Evolutionary conservation across 2,888 invertebrate species (phyloP), one percentile per base, ranked within the genome.

Genomic region (Aporophyla lueneburgensis): DNA sequence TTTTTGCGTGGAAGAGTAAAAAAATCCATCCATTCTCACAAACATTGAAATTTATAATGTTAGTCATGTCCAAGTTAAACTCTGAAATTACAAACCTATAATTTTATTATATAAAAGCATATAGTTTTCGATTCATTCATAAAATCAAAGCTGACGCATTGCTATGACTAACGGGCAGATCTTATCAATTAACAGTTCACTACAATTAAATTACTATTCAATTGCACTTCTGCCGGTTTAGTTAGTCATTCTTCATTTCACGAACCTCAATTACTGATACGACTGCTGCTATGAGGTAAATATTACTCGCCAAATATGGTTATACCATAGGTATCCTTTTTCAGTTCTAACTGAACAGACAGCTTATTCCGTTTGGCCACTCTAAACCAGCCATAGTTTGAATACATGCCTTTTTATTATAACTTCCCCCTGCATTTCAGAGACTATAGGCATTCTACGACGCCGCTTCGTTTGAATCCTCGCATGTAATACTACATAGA

Each of bases 401-500:
- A 33, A 33, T 33, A 33, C 33, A 33, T 33, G 33, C 33, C 33
- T 33, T 33, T 33, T 33, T 33, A 33, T 58, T 16, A 24, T 56
- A 24, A 66, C 49, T 21, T 14, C 16, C 49, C 10, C n/a, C 24
- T 16, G 12, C 6, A 27, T 21, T 27, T 46, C n/a, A 2, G 3
- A 9, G 0, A 1, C 14, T 6, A 21, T 4, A 24, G 10, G 33
- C 16, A 56, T 56, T 14, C 21, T 58, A 63, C 16, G 14, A 21
- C 6, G n/a, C 33, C 43, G 40, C 21, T 65, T 40, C 5, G 33
- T 67, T 24, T 27, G 14, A 58, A 21, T 40, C 49, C 65, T 66
- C 27, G 69, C 81, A 77, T 78, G 79, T 56, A 61, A 12, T 49
- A 58, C 6, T 61, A n/a, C 14, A 14, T 16, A 61, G 51, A 72